Evolutionary conservation across 2,888 invertebrate species (phyloP), one percentile per base, ranked within the genome.

Genomic region (Apamea sordens): DNA sequence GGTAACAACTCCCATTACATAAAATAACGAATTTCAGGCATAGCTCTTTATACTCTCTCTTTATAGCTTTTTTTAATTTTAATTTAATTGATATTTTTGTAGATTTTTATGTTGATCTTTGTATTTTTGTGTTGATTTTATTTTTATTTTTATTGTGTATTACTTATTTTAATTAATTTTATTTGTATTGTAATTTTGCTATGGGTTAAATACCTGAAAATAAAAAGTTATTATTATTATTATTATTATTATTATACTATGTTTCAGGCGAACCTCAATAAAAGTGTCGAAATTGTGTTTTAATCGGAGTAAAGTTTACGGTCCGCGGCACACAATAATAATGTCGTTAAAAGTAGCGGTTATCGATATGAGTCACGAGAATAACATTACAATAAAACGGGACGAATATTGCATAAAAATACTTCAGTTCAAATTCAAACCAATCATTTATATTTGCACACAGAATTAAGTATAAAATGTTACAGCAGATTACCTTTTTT

Each of bases 221-320:
- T n/a, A n/a, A n/a, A n/a, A n/a, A n/a, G n/a, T n/a, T n/a, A n/a
- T n/a, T n/a, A n/a, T n/a, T n/a, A n/a, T n/a, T n/a, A n/a, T n/a
- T n/a, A n/a, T n/a, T n/a, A n/a, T n/a, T n/a, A n/a, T n/a, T n/a
- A n/a, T n/a, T n/a, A n/a, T n/a, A n/a, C n/a, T n/a, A n/a, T n/a
- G n/a, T 61, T 76, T 73, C n/a, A 67, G 47, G 21, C 64, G 28
- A 71, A 41, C 59, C 59, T 65, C 63, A 59, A 53, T 71, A 73
- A 65, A 75, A 59, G 36, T 75, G 59, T 64, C 53, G 69, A 78
- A 86, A 86, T 73, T 67, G 56, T 68, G 64, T 86, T 77, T 84
- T 78, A 72, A 85, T 86, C 44, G 73, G 59, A 76, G 53, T 69
- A 53, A n/a, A 65, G 59, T 77, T 70, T 69, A 79, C 76, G 69